A percentile compares a stretch with the other conserved stretches of the same genome.
Evolutionary conservation across 35 echinoderm and acorn worm species (phyloP).

Genomic region (Ptychodera flava): DNA sequence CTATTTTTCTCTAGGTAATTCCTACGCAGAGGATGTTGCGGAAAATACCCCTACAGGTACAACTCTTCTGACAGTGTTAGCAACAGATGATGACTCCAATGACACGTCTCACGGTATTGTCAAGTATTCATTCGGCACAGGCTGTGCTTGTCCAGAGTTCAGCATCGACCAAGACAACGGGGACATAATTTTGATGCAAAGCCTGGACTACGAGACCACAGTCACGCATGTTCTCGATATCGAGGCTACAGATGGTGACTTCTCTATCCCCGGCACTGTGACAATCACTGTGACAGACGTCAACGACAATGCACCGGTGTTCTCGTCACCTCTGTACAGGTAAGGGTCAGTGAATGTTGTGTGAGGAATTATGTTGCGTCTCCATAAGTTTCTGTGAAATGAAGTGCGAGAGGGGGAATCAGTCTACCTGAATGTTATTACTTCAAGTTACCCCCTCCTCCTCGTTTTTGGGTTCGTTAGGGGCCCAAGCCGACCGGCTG

Average conservation of each 20-base stretch:
- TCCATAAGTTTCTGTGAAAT: too few relatives aligned
- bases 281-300: constrained; percentile 75
- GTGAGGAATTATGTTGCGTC: too few relatives aligned
- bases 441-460: too few relatives aligned
- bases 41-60: neutral
- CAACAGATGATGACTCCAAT: neutral
- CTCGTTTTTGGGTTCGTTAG: too few relatives aligned
- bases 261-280: constrained; percentile 53
- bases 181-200: constrained; percentile 41
- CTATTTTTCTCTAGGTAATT: too few relatives aligned
- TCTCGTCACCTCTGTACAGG: constrained; percentile 59
- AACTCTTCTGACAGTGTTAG: neutral
- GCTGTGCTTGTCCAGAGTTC: constrained; percentile 21
- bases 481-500: too few relatives aligned
- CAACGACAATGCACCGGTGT: constrained; percentile 81
- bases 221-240: constrained; percentile 50
- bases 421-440: too few relatives aligned
- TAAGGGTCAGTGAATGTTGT: too few relatives aligned
- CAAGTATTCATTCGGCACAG: neutral
- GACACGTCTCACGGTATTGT: neutral
- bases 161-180: constrained; percentile 74
- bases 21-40: neutral
- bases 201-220: constrained; percentile 63
- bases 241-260: constrained; percentile 73
- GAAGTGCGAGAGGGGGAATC: too few relatives aligned